Evolutionary conservation across 2,797 vertebrate species (phyloP).

Genomic region (Peromyscus eremicus): DNA sequence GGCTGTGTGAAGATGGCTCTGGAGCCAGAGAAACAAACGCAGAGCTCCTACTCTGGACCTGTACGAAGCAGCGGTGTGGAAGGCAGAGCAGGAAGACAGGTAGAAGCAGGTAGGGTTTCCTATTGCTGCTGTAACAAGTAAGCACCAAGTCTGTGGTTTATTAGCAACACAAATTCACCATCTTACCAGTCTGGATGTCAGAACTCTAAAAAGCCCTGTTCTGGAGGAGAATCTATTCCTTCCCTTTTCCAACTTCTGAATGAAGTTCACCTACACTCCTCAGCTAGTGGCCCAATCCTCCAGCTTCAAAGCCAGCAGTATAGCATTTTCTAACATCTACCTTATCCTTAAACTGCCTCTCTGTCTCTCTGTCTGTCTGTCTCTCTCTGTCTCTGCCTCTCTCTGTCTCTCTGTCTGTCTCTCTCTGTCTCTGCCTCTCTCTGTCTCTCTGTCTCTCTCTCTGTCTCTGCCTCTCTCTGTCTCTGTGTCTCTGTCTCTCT

Average conservation of each 20-base stretch:
- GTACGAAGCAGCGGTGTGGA: background rate
- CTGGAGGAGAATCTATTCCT: background rate
- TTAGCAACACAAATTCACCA: background rate
- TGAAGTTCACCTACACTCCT: background rate
- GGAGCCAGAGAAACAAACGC: background rate
- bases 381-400: too few species aligned
- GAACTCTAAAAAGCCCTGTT: background rate
- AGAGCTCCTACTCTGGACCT: background rate
- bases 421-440: too few species aligned
- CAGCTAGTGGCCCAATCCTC: background rate
- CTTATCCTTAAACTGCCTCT: background rate
- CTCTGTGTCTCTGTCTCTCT: too few species aligned
- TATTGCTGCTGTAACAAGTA: background rate
- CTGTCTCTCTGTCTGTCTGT: too few species aligned
- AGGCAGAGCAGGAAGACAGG: background rate
- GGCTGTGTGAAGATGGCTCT: background rate
- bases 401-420: too few species aligned
- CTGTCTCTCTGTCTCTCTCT: too few species aligned
- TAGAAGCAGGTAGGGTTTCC: background rate
- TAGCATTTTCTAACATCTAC: background rate
- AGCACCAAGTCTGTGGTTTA: background rate
- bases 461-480: too few species aligned
- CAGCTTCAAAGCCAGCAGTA: background rate
- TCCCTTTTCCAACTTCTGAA: conserved; percentile 15
- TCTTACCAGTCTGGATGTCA: background rate